Evolutionary conservation across 2,113 vertebrate genomes (phyloP).

Genomic region (Aphelocoma coerulescens): DNA sequence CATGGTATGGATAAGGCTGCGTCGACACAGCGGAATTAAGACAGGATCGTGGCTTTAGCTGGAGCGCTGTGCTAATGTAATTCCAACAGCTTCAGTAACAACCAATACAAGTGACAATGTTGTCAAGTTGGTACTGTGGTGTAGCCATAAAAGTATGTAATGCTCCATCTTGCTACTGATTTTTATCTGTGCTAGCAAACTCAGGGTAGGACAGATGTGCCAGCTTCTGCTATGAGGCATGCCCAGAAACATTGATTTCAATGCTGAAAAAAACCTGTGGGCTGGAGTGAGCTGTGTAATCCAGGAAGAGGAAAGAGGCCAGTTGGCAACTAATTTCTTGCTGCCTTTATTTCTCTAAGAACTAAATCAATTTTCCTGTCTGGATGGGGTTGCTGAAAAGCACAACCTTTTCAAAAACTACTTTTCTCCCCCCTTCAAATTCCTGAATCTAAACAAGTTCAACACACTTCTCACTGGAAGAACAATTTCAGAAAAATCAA

Average conservation of each 20-base stretch:
- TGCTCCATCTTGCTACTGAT: neutral
- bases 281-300: neutral
- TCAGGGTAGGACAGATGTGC: neutral
- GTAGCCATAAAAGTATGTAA: neutral
- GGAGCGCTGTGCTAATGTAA: neutral
- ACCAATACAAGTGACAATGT: neutral
- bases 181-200: neutral
- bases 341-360: conserved; percentile 12
- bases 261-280: neutral
- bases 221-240: neutral
- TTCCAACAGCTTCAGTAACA: neutral
- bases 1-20: neutral
- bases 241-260: neutral
- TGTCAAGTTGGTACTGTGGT: neutral
- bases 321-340: conserved; percentile 15
- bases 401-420: neutral
- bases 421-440: neutral
- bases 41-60: neutral
- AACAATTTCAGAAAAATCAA: neutral
- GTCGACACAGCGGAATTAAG: neutral
- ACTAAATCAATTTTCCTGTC: neutral
- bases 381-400: neutral
- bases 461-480: neutral
- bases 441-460: neutral
- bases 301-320: conserved; percentile 3